phyloP scores from a whole-genome alignment of 1,140 invertebrate species.

The Macrobrachium rosenbergii region DNA sequence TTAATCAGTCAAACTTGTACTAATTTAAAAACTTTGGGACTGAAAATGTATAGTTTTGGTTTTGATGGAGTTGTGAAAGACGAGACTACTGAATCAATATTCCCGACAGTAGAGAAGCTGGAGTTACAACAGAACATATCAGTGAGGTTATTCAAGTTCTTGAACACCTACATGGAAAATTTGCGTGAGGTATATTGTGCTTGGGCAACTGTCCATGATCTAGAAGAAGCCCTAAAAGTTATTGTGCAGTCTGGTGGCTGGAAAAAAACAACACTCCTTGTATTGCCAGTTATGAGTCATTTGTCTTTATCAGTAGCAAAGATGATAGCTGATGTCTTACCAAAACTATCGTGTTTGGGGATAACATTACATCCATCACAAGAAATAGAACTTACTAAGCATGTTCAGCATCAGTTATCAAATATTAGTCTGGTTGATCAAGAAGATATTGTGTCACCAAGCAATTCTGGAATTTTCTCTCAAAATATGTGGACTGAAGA shows the following conservation, averaged over 20 bases:
- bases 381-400: constrained; percentile 13
- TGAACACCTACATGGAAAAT: constrained; percentile 42
- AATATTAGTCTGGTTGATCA: constrained; percentile 1
- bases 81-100: constrained; percentile 8
- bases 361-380: not conserved
- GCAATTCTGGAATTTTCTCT: constrained; percentile 28
- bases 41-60: constrained; percentile 51
- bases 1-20: constrained; percentile 30
- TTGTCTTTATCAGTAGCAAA: constrained; percentile 25
- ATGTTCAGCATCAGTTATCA: constrained; percentile 9
- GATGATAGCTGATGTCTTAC: constrained; percentile 8
- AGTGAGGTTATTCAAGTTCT: constrained; percentile 39
- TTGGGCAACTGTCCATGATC: constrained; percentile 31
- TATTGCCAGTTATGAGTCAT: not conserved
- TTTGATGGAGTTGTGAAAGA: constrained; percentile 31
- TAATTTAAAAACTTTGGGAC: constrained; percentile 34
- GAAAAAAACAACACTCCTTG: constrained; percentile 22
- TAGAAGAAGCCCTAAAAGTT: constrained; percentile 37
- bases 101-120: constrained; percentile 47
- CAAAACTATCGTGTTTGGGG: constrained; percentile 19
- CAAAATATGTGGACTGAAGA: constrained; percentile 24
- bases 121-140: constrained; percentile 48
- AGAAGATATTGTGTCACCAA: constrained; percentile 1
- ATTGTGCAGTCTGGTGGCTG: constrained; percentile 36
- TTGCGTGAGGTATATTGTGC: constrained; percentile 36